Base-by-base conservation (phyloP, 2,113 vertebrate genomes). In the Cyanoderma ruficeps region DNA sequence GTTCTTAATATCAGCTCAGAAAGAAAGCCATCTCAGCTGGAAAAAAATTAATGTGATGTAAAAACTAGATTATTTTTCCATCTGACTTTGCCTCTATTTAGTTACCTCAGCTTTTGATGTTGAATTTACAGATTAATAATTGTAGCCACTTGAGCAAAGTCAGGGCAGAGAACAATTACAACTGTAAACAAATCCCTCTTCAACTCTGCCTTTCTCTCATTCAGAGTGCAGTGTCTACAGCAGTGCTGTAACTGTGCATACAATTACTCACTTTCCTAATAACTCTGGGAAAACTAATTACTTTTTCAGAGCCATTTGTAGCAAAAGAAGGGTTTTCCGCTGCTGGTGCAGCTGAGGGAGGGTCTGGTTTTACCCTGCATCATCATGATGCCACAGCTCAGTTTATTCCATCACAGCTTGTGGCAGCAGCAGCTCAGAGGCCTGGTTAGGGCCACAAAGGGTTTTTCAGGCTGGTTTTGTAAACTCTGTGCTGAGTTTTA, bases 51-150 rank as follows among this genome's bases (percentile, higher is more conserved):
- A 63, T 56, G 31, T 53, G 63, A 68, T 11, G 44, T 70, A 60
- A 90, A 91, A 63, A 85, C 57, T 25, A 52, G 42, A 88, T 87
- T 90, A 11, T 92, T 93, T 95, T 77, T 94, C 55, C 16, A 59
- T 71, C 55, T 92, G 76, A 75, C 88, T 47, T 83, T 83, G 59
- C 47, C 37, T 89, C 56, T 94, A 47, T 91, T 85, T 91, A 80
- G 69, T 91, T 85, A 87, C 88, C 67, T 88, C n/a, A 47, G 50
- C 47, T 88, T 93, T 83, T 92, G 79, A 88, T 96, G 76, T 67
- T 83, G 46, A 94, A 88, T 56, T 81, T 83, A 78, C 68, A 70
- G 52, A 88, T 83, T 95, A 86, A 56, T 91, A 89, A 84, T 64
- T 92, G 64, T 88, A 86, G 47, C 82, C 63, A 20, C 83, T 81